A percentile compares a stretch with the other conserved stretches of the same genome.
These are phyloP conservation scores for Rhinichthys klamathensis DNA, from an alignment of 2,113 vertebrate species.

Conservation along the genomic window DNA sequence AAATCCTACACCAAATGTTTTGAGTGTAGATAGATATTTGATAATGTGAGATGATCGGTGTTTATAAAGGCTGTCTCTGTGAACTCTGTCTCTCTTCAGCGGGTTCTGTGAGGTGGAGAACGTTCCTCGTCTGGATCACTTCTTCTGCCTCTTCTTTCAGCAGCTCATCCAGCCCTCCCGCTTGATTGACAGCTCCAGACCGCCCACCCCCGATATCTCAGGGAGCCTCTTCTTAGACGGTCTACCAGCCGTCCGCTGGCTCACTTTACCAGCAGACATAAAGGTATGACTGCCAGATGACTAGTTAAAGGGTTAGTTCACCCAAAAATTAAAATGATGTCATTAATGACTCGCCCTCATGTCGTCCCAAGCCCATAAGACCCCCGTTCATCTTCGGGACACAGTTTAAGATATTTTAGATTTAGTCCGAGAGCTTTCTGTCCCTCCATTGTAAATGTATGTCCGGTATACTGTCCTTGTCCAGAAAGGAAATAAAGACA, in stretches of 20 bases:
- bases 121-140: slow-evolving; percentile 85
- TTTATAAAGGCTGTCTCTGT: neutral
- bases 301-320: no score
- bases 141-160: slow-evolving; percentile 96
- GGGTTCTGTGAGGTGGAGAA: slow-evolving; percentile 87
- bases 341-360: no score
- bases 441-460: no score
- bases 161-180: slow-evolving; percentile 81
- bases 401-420: no score
- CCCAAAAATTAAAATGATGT: no score
- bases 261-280: slow-evolving; percentile 83
- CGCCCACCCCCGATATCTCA: slow-evolving; percentile 67
- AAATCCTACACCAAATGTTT: no score
- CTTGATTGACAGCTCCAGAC: slow-evolving; percentile 61
- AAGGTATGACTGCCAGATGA: slow-evolving; percentile 75
- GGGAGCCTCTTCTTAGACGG: slow-evolving; percentile 79
- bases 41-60: neutral
- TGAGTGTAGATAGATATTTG: neutral
- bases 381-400: no score
- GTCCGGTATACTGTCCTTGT: no score
- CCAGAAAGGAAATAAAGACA: no score
- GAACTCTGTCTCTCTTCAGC: slow-evolving; percentile 68
- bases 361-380: no score
- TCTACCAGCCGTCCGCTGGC: slow-evolving; percentile 88
- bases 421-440: no score